A percentile compares a stretch with the other conserved stretches of the same genome.
Evolutionary conservation across 2,888 invertebrate species (phyloP).

Genomic region (Iphiclides podalirius): DNA sequence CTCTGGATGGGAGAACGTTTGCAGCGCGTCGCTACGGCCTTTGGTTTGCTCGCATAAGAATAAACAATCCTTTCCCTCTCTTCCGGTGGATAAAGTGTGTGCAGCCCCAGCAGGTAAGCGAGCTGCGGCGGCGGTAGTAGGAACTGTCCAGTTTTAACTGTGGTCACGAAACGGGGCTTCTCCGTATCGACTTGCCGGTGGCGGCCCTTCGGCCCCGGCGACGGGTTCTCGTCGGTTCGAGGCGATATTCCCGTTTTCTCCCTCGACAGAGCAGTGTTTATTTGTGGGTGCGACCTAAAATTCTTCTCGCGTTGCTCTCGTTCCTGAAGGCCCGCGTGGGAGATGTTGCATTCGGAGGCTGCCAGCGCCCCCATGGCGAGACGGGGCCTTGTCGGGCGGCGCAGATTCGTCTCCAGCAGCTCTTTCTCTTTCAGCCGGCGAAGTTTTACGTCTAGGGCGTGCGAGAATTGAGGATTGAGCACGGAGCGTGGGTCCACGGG

Average conservation of each 20-base stretch:
- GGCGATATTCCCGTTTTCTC: slow-evolving; percentile 38
- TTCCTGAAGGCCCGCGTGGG: slow-evolving; percentile 13
- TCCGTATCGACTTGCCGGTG: slow-evolving; percentile 38
- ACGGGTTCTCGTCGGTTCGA: slow-evolving; percentile 44
- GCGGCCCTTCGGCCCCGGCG: slow-evolving; percentile 30
- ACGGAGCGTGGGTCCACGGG: slow-evolving; percentile 41
- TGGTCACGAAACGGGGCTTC: slow-evolving; percentile 86
- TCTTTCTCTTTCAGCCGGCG: slow-evolving; percentile 82
- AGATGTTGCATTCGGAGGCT: slow-evolving; percentile 82
- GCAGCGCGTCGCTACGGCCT: slow-evolving; percentile 60
- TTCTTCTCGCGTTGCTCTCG: slow-evolving; percentile 32
- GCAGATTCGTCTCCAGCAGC: slow-evolving; percentile 52
- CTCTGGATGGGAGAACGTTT: slow-evolving; percentile 38
- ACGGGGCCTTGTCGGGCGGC: slow-evolving; percentile 47
- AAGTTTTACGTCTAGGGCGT: slow-evolving; percentile 86
- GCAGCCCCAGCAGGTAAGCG: slow-evolving; percentile 82
- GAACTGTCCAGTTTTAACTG: slow-evolving; percentile 89
- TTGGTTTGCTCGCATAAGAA: slow-evolving; percentile 84
- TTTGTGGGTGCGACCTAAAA: slow-evolving; percentile 55
- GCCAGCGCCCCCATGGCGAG: slow-evolving; percentile 49
- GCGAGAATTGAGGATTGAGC: slow-evolving; percentile 81
- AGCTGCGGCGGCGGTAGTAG: slow-evolving; percentile 88
- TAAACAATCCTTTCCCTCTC: slow-evolving; percentile 73
- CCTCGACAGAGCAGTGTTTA: slow-evolving; percentile 41
- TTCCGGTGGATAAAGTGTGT: slow-evolving; percentile 54